phyloP scores from a whole-genome alignment of 1,140 invertebrate species.

The Conus betulinus region DNA sequence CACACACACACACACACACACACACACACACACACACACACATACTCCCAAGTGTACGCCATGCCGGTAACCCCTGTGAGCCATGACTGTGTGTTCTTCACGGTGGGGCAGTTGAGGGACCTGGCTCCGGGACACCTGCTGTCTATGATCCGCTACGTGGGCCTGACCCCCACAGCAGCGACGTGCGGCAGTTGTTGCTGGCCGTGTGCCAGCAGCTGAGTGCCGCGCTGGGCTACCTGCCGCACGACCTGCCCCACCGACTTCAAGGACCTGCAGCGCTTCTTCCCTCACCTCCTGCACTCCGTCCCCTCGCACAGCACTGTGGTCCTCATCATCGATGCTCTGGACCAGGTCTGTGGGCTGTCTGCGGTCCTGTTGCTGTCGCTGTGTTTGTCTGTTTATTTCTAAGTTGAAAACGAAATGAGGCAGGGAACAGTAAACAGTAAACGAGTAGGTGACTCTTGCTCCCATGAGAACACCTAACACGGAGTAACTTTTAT shows the following conservation, averaged over 20 bases:
- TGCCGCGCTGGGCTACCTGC: constrained; percentile 44
- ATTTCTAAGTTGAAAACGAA: not conserved
- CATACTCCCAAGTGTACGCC: too few relatives aligned
- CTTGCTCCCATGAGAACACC: too few relatives aligned
- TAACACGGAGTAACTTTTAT: too few relatives aligned
- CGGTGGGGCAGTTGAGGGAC: constrained; percentile 64
- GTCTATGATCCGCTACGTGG: constrained; percentile 63
- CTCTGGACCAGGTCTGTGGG: constrained; percentile 53
- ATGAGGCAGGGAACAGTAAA: not conserved
- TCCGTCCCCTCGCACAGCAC: constrained; percentile 54
- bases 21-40: too few relatives aligned
- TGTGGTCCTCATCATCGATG: constrained; percentile 70
- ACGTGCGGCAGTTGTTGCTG: constrained; percentile 92
- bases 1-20: too few relatives aligned
- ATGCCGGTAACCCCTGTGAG: too few relatives aligned
- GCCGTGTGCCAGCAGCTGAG: constrained; percentile 87
- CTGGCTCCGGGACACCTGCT: constrained; percentile 50
- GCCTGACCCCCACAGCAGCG: constrained; percentile 60
- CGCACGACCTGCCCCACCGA: constrained; percentile 57
- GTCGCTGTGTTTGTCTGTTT: not conserved
- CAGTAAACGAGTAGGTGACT: too few relatives aligned
- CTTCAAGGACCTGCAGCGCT: constrained; percentile 60
- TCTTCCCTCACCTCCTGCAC: constrained; percentile 60
- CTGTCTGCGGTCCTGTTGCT: not conserved
- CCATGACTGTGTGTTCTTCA: too few relatives aligned